phyloP scores from a whole-genome alignment of 2,888 invertebrate species.

The Sepioteuthis lessoniana region DNA sequence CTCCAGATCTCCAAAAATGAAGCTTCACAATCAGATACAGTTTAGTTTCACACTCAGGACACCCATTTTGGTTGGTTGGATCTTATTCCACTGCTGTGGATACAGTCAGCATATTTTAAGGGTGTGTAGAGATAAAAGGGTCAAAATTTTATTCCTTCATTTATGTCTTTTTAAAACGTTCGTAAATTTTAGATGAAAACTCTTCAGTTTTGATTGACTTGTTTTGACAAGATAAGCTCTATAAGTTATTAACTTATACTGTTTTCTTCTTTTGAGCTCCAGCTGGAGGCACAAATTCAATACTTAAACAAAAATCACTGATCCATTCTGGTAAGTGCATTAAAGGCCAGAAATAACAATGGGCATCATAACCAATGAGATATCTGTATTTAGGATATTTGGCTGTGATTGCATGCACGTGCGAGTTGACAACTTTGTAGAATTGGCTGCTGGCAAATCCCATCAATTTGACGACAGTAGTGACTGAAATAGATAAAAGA shows the following conservation, averaged over 20 bases:
- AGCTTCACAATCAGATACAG: too few relatives aligned
- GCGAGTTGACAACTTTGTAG: conserved; percentile 63
- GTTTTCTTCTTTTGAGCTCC: background rate
- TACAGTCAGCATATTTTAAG: too few relatives aligned
- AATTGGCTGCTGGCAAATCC: conserved; percentile 53
- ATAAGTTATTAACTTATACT: background rate
- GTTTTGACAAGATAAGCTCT: too few relatives aligned
- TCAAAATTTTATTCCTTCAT: too few relatives aligned
- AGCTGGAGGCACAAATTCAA: background rate
- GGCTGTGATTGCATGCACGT: conserved; percentile 64
- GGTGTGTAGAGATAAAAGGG: too few relatives aligned
- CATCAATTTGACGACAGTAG: background rate
- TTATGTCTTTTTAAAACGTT: too few relatives aligned
- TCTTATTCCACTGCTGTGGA: too few relatives aligned
- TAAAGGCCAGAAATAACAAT: conserved; percentile 59
- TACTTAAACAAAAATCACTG: conserved; percentile 51
- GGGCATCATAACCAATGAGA: conserved; percentile 64
- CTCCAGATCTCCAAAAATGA: too few relatives aligned
- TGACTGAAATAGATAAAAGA: background rate
- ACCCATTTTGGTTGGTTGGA: too few relatives aligned
- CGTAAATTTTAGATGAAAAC: too few relatives aligned
- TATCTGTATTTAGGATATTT: conserved; percentile 61
- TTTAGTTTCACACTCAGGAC: too few relatives aligned
- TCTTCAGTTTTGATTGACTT: too few relatives aligned
- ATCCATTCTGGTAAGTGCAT: conserved; percentile 62